Base-by-base conservation (phyloP, 2,888 invertebrate species). In the Drosophila quinaria region DNA sequence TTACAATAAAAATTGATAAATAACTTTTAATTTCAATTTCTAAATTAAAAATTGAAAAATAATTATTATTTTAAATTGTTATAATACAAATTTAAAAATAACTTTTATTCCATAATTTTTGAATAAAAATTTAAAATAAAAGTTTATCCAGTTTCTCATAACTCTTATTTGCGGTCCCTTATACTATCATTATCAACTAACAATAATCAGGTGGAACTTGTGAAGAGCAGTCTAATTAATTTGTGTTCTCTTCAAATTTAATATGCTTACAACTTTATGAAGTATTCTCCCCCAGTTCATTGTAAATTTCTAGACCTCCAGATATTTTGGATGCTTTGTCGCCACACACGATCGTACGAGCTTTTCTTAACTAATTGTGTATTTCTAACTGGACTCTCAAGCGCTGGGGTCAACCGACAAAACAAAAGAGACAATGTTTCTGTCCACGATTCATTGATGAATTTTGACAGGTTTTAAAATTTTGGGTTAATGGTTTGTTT, bases 381-480 rank as follows among this genome's bases (percentile, higher is more conserved):
- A 62, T 63, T 71, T 67, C 79, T 81, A 80, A 80, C 80, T 81
- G 80, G 79, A 80, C 66, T 74, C 74, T 47, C 15, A 54, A 58
- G 42, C 60, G 58, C 61, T 67, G 65, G 61, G 78, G 72, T 72
- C 77, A 81, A 67, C n/a, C 33, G 35, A 54, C 33, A 42, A 10
- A 42, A 10, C 2, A 17, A 59, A 31, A 52, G 49, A 63, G 39
- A 47, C 41, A 62, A 41, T 25, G 31, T 66, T 44, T 67, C 39
- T 50, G 46, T 54, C 37, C 51, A 67, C 55, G 50, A 56, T 80
- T 80, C 80, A 80, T 80, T 80, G 80, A 80, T 82, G 82, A 80
- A 81, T 75, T 78, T 70, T 70, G 79, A 79, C 82, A 76, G 75
- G 69, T 80, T 67, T 50, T 49, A 8, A 51, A 39, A 41, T 77